Conservation (phyloP, 2,888 invertebrate species). For the Hemithea aestivaria region DNA sequence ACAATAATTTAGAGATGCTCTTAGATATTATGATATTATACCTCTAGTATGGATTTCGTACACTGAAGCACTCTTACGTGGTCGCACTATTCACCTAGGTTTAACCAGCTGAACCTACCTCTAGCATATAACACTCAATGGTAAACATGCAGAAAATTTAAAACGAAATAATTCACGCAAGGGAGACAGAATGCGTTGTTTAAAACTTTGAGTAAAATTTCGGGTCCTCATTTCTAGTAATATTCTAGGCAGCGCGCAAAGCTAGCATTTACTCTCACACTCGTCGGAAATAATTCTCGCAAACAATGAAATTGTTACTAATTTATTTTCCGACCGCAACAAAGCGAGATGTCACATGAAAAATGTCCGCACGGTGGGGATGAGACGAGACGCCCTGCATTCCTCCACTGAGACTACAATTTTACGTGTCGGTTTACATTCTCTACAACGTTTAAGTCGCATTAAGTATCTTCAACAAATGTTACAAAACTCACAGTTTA, state of each 20-base stretch:
- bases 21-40: too few species aligned
- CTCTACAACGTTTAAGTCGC: slow-evolving; percentile 62
- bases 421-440: slow-evolving; percentile 66
- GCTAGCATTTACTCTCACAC: slow-evolving; percentile 33
- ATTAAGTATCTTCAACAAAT: slow-evolving; percentile 64
- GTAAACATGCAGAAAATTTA: too few species aligned
- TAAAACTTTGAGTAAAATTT: too few species aligned
- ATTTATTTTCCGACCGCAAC: slow-evolving; percentile 76
- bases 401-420: slow-evolving; percentile 59
- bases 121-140: too few species aligned
- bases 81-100: too few species aligned
- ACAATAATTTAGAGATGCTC: too few species aligned
- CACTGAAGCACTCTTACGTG: too few species aligned
- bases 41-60: too few species aligned
- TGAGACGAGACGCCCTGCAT: slow-evolving; percentile 63
- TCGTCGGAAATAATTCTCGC: slow-evolving; percentile 59
- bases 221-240: slow-evolving; percentile 3
- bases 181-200: too few species aligned
- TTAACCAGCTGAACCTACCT: too few species aligned
- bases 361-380: slow-evolving; percentile 59
- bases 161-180: too few species aligned
- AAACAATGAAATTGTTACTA: slow-evolving; percentile 78
- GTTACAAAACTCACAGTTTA: slow-evolving; percentile 48
- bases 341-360: slow-evolving; percentile 78
- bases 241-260: slow-evolving; percentile 21